These are phyloP conservation scores for Catostylus mosaicus DNA, from an alignment of 30 jellyfish, hydroid and myxozoan genomes.

Conservation along the genomic window DNA sequence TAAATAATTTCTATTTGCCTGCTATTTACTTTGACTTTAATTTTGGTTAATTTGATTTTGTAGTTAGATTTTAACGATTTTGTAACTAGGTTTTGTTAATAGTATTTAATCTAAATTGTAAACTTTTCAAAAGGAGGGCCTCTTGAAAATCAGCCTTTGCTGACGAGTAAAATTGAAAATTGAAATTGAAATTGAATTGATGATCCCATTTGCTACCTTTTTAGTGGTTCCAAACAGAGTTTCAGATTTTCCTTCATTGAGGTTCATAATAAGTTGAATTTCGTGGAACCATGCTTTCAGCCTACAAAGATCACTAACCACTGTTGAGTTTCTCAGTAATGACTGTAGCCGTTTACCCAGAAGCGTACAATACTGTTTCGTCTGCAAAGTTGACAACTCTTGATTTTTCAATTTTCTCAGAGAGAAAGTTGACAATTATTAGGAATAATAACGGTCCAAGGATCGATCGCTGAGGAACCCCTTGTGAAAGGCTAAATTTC, in stretches of 20 bases:
- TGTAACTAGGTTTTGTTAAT: too few species aligned
- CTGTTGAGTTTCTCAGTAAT: constrained; percentile 57
- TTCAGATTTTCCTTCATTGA: constrained; percentile 65
- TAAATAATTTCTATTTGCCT: too few species aligned
- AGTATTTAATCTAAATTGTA: too few species aligned
- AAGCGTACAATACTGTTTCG: constrained; percentile 42
- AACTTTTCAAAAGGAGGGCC: too few species aligned
- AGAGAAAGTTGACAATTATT: constrained; percentile 41
- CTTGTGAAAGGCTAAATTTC: constrained; percentile 49
- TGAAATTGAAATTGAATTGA: constrained; percentile 21
- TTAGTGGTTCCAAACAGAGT: constrained; percentile 64
- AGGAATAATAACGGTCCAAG: constrained; percentile 65
- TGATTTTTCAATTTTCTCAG: constrained; percentile 46
- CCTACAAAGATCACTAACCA: constrained; percentile 51
- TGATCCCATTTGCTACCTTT: constrained; percentile 55
- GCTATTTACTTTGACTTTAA: too few species aligned
- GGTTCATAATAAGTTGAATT: constrained; percentile 54
- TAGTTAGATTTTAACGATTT: too few species aligned
- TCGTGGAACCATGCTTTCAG: constrained; percentile 51
- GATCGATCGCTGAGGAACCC: constrained; percentile 64
- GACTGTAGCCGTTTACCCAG: constrained; percentile 59
- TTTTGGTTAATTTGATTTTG: too few species aligned
- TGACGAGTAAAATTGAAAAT: too few species aligned
- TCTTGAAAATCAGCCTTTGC: too few species aligned
- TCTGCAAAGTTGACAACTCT: constrained; percentile 43